phyloP scores from a whole-genome alignment of 2,113 vertebrate genomes.

The Lepus timidus region DNA sequence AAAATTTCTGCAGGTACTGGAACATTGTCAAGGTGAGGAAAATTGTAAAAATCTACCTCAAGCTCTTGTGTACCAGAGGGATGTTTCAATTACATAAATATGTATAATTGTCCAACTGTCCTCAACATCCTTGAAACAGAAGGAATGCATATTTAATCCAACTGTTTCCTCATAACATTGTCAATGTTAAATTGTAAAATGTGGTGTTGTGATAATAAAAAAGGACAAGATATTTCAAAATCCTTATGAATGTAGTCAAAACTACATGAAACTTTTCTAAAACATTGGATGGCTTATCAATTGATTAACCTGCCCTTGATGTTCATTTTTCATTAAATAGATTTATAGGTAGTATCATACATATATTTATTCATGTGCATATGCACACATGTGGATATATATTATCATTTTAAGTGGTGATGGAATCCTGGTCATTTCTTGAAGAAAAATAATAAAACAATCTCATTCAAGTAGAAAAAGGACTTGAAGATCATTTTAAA shows the following conservation, averaged over 20 bases:
- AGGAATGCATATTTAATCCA: not conserved
- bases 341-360: not conserved
- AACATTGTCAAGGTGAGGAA: not conserved
- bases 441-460: not conserved
- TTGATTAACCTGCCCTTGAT: not conserved
- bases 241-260: not conserved
- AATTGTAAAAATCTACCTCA: not conserved
- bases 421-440: not conserved
- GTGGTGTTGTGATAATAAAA: not conserved
- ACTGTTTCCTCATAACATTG: not conserved
- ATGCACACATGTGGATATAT: not conserved
- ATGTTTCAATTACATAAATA: not conserved
- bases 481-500: not conserved
- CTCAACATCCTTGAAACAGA: not conserved
- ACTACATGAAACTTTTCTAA: not conserved
- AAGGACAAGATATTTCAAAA: not conserved
- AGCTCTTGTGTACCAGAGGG: not conserved
- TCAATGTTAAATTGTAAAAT: not conserved
- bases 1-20: not conserved
- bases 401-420: not conserved
- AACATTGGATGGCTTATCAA: not conserved
- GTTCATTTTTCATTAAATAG: conserved; percentile 2
- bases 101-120: not conserved
- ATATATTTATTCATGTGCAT: not conserved
- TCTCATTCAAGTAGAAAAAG: conserved; percentile 31